These are phyloP conservation scores for Heterodera schachtii DNA, from an alignment of 1,140 invertebrate species.

Conservation along the genomic window DNA sequence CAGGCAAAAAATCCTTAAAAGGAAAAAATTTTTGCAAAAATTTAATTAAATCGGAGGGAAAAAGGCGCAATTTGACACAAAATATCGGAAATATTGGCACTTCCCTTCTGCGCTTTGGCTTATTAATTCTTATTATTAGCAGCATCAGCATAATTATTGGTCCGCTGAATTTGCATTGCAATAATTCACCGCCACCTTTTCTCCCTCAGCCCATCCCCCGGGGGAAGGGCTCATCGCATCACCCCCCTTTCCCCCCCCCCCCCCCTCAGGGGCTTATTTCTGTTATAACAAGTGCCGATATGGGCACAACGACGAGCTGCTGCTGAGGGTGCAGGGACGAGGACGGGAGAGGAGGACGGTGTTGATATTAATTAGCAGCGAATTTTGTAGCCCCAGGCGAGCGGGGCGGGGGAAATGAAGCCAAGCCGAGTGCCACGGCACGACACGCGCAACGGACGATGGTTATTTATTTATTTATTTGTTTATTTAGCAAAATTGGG, in stretches of 20 bases:
- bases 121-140: not conserved
- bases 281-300: not conserved
- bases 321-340: not conserved
- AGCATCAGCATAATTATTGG: no score
- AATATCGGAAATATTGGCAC: not conserved
- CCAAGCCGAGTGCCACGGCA: no score
- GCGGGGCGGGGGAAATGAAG: no score
- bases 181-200: not conserved
- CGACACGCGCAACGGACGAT: no score
- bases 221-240: no score
- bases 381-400: not conserved
- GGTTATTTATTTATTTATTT: no score
- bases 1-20: no score
- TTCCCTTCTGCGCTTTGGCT: not conserved
- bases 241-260: no score
- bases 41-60: no score
- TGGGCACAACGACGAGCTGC: not conserved
- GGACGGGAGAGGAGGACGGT: not conserved
- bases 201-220: not conserved
- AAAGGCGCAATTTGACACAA: no score
- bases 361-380: not conserved
- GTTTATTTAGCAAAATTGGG: no score
- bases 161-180: not conserved
- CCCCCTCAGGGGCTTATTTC: not conserved
- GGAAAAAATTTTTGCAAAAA: no score